These are phyloP conservation scores for Copidosoma aretas DNA, from an alignment of 2,888 invertebrate genomes.

Conservation along the genomic window DNA sequence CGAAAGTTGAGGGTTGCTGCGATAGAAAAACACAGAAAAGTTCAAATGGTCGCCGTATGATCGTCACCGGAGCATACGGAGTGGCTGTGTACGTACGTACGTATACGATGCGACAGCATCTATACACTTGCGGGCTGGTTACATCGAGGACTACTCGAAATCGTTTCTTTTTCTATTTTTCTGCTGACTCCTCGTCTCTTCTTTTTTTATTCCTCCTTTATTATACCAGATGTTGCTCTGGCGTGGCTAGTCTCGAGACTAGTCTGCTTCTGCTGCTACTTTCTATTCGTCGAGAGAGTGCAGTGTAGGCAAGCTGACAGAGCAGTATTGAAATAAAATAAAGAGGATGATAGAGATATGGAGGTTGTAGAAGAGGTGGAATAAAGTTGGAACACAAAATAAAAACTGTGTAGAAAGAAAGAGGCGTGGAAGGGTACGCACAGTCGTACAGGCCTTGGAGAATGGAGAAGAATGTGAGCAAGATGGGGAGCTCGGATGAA, in stretches of 20 bases:
- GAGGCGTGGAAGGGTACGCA: no score
- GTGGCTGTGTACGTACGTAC: no score
- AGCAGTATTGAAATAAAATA: slow-evolving; percentile 36
- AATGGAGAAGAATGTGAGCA: neutral
- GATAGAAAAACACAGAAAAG: slow-evolving; percentile 22
- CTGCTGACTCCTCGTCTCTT: neutral
- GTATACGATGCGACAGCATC: no score
- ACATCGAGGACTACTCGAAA: neutral
- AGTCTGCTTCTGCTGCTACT: neutral
- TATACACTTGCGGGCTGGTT: no score
- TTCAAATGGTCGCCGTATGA: slow-evolving; percentile 34
- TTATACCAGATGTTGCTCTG: neutral
- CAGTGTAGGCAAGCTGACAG: slow-evolving; percentile 5
- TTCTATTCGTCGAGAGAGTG: no score
- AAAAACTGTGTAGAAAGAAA: neutral
- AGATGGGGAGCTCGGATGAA: neutral
- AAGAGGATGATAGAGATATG: slow-evolving; percentile 24
- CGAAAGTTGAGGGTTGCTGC: neutral
- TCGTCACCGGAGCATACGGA: slow-evolving; percentile 12
- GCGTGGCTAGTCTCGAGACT: neutral
- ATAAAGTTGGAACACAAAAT: slow-evolving; percentile 38
- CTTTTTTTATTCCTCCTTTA: slow-evolving; percentile 1
- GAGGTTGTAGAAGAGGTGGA: slow-evolving; percentile 17
- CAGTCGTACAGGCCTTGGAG: neutral
- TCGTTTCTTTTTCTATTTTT: neutral